Percentiles rank a stretch among this genome's conserved stretches.
These are phyloP conservation scores for Sebastes wilsoni DNA, from an alignment of 2,797 vertebrate species.

Conservation along the genomic window DNA sequence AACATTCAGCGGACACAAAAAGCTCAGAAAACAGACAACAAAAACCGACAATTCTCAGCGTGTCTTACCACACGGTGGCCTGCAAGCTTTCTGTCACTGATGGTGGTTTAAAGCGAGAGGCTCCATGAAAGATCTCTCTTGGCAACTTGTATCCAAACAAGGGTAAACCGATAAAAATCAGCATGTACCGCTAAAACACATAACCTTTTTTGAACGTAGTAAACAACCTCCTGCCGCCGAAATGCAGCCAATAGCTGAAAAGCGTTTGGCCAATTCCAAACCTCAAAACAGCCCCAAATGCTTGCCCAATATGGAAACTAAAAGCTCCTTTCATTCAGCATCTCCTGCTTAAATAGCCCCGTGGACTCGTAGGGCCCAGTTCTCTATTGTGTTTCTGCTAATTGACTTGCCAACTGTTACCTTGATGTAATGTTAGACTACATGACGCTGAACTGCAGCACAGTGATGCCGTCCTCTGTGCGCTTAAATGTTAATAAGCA, in stretches of 20 bases:
- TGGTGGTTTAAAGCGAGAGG: constrained; percentile 36
- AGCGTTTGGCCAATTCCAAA: constrained; percentile 45
- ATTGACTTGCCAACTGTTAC: constrained; percentile 41
- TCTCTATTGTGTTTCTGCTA: constrained; percentile 40
- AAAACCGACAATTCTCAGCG: neutral
- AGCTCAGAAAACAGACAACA: neutral
- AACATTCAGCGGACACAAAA: constrained; percentile 9
- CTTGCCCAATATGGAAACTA: constrained; percentile 34
- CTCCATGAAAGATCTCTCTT: constrained; percentile 58
- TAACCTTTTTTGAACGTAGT: constrained; percentile 48
- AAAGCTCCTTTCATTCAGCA: constrained; percentile 57
- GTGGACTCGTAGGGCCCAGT: neutral
- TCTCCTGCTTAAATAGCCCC: constrained; percentile 32
- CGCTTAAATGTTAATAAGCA: constrained; percentile 6
- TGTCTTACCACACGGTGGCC: constrained; percentile 21
- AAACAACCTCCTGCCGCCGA: constrained; percentile 49
- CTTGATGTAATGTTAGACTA: constrained; percentile 15
- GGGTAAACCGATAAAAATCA: constrained; percentile 46
- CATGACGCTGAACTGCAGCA: neutral
- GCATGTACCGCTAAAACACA: constrained; percentile 33
- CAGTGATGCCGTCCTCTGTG: neutral
- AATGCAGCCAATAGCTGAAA: constrained; percentile 46
- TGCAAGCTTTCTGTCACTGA: constrained; percentile 45
- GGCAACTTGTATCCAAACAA: constrained; percentile 55
- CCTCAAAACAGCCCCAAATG: constrained; percentile 42